Evolutionary conservation across 2,888 invertebrate genomes (phyloP), one percentile per base, ranked within the genome.

Genomic region (Lathronympha strigana): DNA sequence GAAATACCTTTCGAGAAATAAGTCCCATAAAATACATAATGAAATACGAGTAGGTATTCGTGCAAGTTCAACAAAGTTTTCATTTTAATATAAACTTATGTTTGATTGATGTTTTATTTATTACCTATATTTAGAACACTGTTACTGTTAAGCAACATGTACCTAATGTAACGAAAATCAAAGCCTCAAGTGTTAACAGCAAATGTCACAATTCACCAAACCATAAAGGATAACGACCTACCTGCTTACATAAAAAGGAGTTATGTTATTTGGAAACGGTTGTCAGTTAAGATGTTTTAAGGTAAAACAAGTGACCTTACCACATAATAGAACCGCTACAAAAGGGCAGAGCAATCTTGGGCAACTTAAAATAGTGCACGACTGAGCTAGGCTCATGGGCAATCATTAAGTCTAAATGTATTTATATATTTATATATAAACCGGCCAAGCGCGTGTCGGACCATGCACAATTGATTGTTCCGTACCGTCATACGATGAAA

Each of bases 331-430:
- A 6, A 43, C 15, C 25, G 8, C 49, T 40, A 4, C 61, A 21
- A 61, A 61, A 61, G 61, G 61, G 61, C 61, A 61, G 31, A 21
- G 23, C 43, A 23, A 23, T 60, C 28, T 61, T 61, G 61, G 28
- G 50, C 40, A 61, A 50, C 28, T 15, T 21, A 15, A 28, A 31
- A 61, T 25, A 21, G 53, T 17, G 45, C 57, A 60, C 38, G 28
- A 49, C 25, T 38, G 8, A 13, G 15, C 17, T 17, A 19, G 19
- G 47, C 36, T 53, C 38, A 53, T 38, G 38, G 23, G 15, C 17
- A 21, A 19, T 31, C 17, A 50, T 50, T 50, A 50, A 28, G n/a
- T 4, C n/a, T 47, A 28, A 2, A 38, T 38, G n/a, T n/a, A n/a
- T n/a, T n/a, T n/a, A n/a, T n/a, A n/a, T n/a, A n/a, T n/a, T n/a